Evolutionary conservation across 2,113 vertebrate genomes (phyloP).

Genomic region (Rostratula benghalensis): DNA sequence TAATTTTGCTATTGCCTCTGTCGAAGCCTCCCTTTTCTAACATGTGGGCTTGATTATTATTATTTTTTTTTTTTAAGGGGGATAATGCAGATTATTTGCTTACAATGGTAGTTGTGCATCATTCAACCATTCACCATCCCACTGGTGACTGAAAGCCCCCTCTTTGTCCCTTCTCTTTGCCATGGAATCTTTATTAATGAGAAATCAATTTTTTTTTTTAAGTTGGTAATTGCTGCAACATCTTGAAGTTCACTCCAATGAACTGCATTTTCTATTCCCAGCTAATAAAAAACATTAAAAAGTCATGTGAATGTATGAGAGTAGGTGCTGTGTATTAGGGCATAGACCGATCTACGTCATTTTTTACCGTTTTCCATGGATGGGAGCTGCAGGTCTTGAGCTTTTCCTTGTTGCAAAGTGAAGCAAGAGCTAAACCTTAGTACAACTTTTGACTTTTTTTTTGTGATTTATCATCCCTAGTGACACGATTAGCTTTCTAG

Average conservation of each 20-base stretch:
- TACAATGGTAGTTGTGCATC: neutral
- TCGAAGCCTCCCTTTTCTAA: neutral
- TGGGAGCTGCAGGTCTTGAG: neutral
- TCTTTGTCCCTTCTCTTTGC: neutral
- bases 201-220: neutral
- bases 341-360: accelerated
- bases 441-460: neutral
- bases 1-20: neutral
- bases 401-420: neutral
- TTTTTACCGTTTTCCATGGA: neutral
- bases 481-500: neutral
- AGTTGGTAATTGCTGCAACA: neutral
- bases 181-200: neutral
- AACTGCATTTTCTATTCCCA: neutral
- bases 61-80: neutral
- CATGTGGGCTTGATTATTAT: neutral
- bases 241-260: neutral
- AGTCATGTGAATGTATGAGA: neutral
- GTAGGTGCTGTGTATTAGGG: neutral
- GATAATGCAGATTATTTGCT: neutral
- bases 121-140: neutral
- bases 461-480: neutral
- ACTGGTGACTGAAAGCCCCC: accelerated
- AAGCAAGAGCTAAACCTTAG: neutral
- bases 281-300: neutral